Evolutionary conservation across 2,797 vertebrate genomes (phyloP).

Genomic region (Hirundo rustica): DNA sequence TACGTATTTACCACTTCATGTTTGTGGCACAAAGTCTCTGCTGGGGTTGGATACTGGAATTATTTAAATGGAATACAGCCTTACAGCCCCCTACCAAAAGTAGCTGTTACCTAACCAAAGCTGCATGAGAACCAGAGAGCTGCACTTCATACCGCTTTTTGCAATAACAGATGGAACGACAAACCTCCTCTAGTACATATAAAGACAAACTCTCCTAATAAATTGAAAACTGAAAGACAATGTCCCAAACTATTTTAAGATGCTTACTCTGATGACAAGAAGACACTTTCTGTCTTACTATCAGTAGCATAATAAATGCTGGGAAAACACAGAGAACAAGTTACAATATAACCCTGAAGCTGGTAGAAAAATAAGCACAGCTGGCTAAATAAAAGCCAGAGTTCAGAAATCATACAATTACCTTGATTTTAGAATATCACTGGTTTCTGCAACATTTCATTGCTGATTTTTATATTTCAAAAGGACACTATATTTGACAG

Average conservation of each 20-base stretch:
- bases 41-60: neutral
- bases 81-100: neutral
- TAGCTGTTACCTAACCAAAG: neutral
- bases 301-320: neutral
- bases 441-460: neutral
- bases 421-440: neutral
- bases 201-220: neutral
- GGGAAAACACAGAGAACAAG: neutral
- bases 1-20: neutral
- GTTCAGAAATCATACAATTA: neutral
- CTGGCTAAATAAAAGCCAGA: neutral
- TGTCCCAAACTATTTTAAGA: neutral
- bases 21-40: neutral
- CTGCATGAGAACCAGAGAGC: neutral
- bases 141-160: neutral
- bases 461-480: neutral
- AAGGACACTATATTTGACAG: neutral
- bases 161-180: neutral
- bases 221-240: neutral
- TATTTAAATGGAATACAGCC: neutral
- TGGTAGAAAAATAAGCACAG: neutral
- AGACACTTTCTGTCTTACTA: neutral
- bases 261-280: neutral
- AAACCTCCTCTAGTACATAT: neutral
- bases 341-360: neutral